Evolutionary conservation across 2,888 invertebrate species (phyloP).

Genomic region (Hybos culiciformis): DNA sequence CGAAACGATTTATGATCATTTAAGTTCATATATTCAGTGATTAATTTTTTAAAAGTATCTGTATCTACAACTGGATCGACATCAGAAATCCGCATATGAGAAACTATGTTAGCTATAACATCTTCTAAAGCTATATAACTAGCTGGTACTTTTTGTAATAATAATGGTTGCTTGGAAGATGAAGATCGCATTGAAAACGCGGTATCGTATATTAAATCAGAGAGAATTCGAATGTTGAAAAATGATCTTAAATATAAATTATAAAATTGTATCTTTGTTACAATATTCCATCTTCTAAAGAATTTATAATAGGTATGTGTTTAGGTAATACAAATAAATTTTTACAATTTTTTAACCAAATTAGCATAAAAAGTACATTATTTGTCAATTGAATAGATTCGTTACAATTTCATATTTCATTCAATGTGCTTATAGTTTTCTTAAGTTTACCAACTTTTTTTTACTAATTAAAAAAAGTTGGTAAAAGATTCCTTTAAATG

Average conservation of each 20-base stretch:
- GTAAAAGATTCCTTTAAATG: too few species aligned
- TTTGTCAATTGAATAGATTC: too few species aligned
- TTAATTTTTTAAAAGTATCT: conserved; percentile 51
- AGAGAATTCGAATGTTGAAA: conserved; percentile 78
- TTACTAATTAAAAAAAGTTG: too few species aligned
- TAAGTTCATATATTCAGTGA: conserved; percentile 34
- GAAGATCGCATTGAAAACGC: conserved; percentile 84
- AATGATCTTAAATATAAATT: conserved; percentile 59
- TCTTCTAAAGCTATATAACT: conserved; percentile 91
- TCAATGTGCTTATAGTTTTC: too few species aligned
- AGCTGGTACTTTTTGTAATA: conserved; percentile 91
- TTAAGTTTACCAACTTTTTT: too few species aligned
- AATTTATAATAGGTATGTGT: too few species aligned
- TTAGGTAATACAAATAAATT: too few species aligned
- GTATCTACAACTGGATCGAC: conserved; percentile 71
- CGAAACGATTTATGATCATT: conserved; percentile 34
- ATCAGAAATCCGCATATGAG: conserved; percentile 52
- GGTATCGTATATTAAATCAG: conserved; percentile 85
- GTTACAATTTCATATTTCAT: too few species aligned
- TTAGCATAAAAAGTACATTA: too few species aligned
- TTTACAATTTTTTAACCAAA: too few species aligned
- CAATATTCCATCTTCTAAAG: too few species aligned
- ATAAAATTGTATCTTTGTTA: too few species aligned
- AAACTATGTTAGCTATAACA: conserved; percentile 68
- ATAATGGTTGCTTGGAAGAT: conserved; percentile 75